Evolutionary conservation across 2,113 vertebrate species (phyloP).

Genomic region (Myxocyprinus asiaticus): DNA sequence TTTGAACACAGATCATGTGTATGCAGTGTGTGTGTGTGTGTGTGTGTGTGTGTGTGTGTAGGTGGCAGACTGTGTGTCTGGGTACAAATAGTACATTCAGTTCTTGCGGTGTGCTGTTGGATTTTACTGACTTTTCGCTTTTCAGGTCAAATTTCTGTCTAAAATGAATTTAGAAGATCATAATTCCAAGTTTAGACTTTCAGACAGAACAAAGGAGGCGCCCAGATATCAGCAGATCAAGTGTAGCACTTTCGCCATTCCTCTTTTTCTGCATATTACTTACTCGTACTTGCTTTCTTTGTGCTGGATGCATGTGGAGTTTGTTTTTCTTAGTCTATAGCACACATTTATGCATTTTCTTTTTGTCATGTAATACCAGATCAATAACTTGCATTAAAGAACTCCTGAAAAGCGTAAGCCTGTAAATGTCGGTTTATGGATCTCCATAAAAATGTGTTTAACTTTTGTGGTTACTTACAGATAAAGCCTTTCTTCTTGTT

Average conservation of each 20-base stretch:
- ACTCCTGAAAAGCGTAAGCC: too few species aligned
- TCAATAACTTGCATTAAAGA: background rate
- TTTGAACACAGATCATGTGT: background rate
- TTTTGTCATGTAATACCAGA: background rate
- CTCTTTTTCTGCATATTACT: too few species aligned
- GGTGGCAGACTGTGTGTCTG: constrained; percentile 11
- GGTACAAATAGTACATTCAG: constrained; percentile 37
- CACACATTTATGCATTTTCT: background rate
- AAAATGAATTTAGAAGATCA: background rate
- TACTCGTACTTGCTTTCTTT: background rate
- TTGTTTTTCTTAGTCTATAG: background rate
- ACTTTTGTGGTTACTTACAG: constrained; percentile 45
- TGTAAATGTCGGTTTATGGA: background rate
- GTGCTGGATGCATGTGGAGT: background rate
- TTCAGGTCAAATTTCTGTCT: too few species aligned
- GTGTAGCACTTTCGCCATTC: constrained; percentile 25
- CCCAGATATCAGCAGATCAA: background rate
- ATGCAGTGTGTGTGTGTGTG: background rate
- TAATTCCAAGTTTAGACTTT: background rate
- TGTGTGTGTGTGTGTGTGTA: constrained; percentile 13
- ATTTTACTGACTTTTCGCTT: too few species aligned
- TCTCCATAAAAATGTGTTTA: background rate
- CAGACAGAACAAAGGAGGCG: constrained; percentile 26
- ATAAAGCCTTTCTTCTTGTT: constrained; percentile 28
- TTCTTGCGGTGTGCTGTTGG: background rate